These are phyloP conservation scores for Chalcosyrphus nemorum DNA, from an alignment of 2,888 invertebrate genomes.

Conservation along the genomic window DNA sequence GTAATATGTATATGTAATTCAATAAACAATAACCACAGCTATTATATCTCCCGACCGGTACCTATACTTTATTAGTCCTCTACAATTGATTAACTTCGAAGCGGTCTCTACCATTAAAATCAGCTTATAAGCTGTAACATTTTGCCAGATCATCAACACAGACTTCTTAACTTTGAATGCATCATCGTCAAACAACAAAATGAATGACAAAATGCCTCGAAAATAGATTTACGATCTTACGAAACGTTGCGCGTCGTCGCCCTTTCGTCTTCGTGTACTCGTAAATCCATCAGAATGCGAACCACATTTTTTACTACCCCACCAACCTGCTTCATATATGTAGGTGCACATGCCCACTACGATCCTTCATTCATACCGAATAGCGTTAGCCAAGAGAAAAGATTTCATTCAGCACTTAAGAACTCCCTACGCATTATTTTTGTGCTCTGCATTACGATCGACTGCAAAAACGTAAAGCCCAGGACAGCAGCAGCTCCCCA, in stretches of 20 bases:
- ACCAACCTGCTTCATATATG: slow-evolving; percentile 38
- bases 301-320: slow-evolving; percentile 65
- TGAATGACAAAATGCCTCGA: slow-evolving; percentile 58
- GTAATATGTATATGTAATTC: too few species aligned
- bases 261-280: slow-evolving; percentile 53
- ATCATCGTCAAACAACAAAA: slow-evolving; percentile 15
- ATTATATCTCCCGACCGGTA: too few species aligned
- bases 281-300: slow-evolving; percentile 66
- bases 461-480: neutral
- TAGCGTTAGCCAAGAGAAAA: neutral
- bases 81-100: neutral
- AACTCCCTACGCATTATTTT: slow-evolving; percentile 58
- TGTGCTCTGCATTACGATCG: slow-evolving; percentile 33
- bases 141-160: slow-evolving; percentile 4
- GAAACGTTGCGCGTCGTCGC: slow-evolving; percentile 14
- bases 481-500: neutral
- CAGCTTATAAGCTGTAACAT: slow-evolving; percentile 1
- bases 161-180: slow-evolving; percentile 25
- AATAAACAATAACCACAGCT: too few species aligned
- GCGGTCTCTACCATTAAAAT: neutral
- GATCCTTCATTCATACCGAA: slow-evolving; percentile 43
- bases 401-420: slow-evolving; percentile 64
- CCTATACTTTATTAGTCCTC: neutral
- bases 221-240: slow-evolving; percentile 61
- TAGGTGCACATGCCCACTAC: slow-evolving; percentile 9